Base-by-base conservation (phyloP, 2,888 invertebrate species). In the Uloborus plumipes region DNA sequence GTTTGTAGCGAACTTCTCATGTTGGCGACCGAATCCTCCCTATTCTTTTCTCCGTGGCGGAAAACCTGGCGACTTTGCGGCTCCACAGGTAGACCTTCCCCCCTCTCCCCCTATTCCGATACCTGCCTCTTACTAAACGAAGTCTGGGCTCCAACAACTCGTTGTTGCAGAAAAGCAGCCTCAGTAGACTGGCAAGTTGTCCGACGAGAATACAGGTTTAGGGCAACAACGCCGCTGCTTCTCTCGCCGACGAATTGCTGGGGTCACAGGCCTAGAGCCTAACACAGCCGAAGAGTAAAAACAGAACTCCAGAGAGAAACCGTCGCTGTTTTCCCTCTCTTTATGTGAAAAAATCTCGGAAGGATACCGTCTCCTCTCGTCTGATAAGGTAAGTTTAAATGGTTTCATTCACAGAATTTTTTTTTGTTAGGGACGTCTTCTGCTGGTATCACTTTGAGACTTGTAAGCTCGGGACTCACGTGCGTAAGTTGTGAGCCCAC, bases 221-320 rank as follows among this genome's bases (percentile, higher is more conserved):
- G 49, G n/a, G 18, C 49, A 49, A 61, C 67, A 70, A 55, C 13
- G 59, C 59, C 9, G 3, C 39, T 39, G n/a, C n/a, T n/a, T n/a
- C n/a, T n/a, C n/a, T 39, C 39, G 39, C 39, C 55, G 53, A 65
- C 47, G 50, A 53, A 18, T 51, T 53, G 39, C 39, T 26, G 80
- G 69, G 80, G 80, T 80, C 80, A 80, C 74, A 49, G 74, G 80
- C 80, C 80, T 74, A 70, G n/a, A n/a, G n/a, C n/a, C n/a, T n/a
- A n/a, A n/a, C n/a, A 39, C 39, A 39, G 39, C 39, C 39, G 39
- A 39, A 39, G 26, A 39, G 39, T 7, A 39, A 39, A 39, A 58
- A 59, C 64, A 64, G 59, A 53, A 47, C 70, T 70, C 39, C 49
- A 51, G 69, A n/a, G n/a, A n/a, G n/a, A 50, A 66, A 59, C 51